Conservation (phyloP, 2,113 vertebrate species). For the Eptatretus burgeri region DNA sequence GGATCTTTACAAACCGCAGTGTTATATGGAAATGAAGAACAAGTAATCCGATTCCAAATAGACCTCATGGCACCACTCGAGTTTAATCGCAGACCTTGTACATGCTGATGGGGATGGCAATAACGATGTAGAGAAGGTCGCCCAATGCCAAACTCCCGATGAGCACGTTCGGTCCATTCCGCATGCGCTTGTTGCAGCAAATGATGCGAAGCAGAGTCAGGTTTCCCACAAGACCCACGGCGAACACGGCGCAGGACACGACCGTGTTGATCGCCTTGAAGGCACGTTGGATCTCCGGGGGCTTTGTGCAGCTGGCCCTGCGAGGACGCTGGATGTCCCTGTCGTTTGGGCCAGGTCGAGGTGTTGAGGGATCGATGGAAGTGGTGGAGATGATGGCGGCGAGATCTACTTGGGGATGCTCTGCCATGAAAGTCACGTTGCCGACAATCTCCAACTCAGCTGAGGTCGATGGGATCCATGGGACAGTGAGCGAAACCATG, state of each 20-base stretch:
- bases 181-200: slow-evolving; percentile 95
- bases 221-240: slow-evolving; percentile 75
- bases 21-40: no score
- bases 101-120: slow-evolving; percentile 55
- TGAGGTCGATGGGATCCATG: no score
- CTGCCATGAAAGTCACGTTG: no score
- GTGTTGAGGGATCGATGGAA: no score
- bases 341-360: no score
- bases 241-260: slow-evolving; percentile 55
- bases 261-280: slow-evolving; percentile 80
- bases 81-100: slow-evolving; percentile 79
- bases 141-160: slow-evolving; percentile 83
- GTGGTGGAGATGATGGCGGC: no score
- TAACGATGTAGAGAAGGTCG: slow-evolving; percentile 78
- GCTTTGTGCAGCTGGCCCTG: slow-evolving; percentile 16
- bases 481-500: no score
- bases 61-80: no score
- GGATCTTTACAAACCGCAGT: no score
- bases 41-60: no score
- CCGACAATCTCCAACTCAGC: no score
- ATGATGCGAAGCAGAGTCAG: slow-evolving; percentile 83
- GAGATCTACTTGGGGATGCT: no score
- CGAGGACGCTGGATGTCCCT: slow-evolving; percentile 11
- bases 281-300: slow-evolving; percentile 23
- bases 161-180: slow-evolving; percentile 82